Evolutionary conservation across 2,113 vertebrate species (phyloP).

Genomic region (Oryzias curvinotus): DNA sequence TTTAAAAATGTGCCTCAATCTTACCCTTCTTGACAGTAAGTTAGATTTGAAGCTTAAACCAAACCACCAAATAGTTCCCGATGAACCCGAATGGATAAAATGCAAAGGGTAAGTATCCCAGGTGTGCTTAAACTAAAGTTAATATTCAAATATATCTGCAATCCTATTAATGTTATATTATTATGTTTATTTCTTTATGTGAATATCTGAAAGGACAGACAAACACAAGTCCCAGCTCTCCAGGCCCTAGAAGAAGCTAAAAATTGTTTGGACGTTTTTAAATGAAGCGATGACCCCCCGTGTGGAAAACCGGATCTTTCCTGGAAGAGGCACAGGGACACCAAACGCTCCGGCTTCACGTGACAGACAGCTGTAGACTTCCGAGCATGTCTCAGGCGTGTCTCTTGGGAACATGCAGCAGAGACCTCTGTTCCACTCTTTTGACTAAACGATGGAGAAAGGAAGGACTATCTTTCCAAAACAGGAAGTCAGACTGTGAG

Average conservation of each 20-base stretch:
- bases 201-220: not conserved
- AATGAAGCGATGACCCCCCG: conserved; percentile 43
- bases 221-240: conserved; percentile 6
- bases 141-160: not conserved
- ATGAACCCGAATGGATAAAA: too few relatives aligned
- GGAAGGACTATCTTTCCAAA: conserved; percentile 22
- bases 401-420: conserved; percentile 11
- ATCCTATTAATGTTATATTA: not conserved
- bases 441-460: conserved; percentile 19
- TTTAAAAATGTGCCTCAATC: too few relatives aligned
- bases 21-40: too few relatives aligned
- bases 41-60: too few relatives aligned
- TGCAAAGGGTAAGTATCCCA: too few relatives aligned
- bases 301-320: conserved; percentile 29
- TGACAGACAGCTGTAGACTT: conserved; percentile 38
- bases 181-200: not conserved
- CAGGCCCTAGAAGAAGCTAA: conserved; percentile 11
- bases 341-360: conserved; percentile 11
- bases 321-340: conserved; percentile 26
- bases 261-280: conserved; percentile 46
- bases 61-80: too few relatives aligned
- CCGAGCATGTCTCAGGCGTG: conserved; percentile 7
- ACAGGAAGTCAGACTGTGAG: conserved; percentile 33
- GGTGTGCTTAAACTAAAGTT: too few relatives aligned
- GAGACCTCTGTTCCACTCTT: conserved; percentile 37